Conservation (phyloP, 2,797 vertebrate species). For the Scyliorhinus canicula region DNA sequence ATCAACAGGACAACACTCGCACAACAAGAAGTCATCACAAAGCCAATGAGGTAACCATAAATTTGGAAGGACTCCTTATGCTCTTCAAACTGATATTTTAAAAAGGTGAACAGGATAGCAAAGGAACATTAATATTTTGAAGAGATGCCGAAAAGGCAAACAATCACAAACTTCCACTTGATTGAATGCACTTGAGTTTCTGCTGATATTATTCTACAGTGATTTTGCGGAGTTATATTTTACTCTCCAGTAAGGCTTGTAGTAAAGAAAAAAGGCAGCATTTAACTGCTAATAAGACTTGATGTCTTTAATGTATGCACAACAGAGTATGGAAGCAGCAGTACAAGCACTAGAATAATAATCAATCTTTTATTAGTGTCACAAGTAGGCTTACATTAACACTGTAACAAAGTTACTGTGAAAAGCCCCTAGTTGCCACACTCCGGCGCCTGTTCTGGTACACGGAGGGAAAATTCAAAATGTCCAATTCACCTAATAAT, state of each 20-base stretch:
- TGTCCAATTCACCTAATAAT: too few species aligned
- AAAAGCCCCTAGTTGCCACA: too few species aligned
- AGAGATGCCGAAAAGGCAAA: background rate
- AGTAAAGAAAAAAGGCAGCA: background rate
- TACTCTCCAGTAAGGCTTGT: background rate
- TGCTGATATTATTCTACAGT: background rate
- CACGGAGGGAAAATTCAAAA: too few species aligned
- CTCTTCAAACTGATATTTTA: background rate
- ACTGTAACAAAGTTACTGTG: too few species aligned
- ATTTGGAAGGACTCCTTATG: background rate
- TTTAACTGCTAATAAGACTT: background rate
- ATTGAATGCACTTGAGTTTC: background rate
- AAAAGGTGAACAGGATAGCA: background rate
- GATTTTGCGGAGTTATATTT: background rate
- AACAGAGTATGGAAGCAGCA: background rate
- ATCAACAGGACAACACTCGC: background rate
- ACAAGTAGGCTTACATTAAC: too few species aligned
- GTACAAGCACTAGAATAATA: background rate
- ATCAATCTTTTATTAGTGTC: too few species aligned
- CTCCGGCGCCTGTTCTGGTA: too few species aligned
- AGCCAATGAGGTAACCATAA: background rate
- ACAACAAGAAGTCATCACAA: conserved; percentile 10
- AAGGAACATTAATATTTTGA: background rate
- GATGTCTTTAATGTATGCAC: background rate
- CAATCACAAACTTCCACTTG: background rate